These are phyloP conservation scores for Falco biarmicus DNA, from an alignment of 2,797 vertebrate genomes.

Conservation along the genomic window DNA sequence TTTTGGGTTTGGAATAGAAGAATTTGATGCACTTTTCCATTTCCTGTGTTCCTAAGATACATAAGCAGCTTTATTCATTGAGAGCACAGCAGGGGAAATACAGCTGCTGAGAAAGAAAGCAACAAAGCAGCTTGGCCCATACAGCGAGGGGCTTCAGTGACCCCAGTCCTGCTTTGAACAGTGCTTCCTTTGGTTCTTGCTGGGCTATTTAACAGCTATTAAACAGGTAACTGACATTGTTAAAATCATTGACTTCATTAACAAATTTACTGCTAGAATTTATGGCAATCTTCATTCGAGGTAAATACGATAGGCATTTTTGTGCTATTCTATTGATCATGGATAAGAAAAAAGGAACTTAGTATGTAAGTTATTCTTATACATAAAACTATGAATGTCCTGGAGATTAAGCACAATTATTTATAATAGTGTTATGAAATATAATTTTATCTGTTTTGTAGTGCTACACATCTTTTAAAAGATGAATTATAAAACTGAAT, in stretches of 20 bases:
- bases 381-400: background rate
- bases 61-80: conserved; percentile 22
- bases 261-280: background rate
- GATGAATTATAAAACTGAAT: background rate
- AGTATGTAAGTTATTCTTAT: background rate
- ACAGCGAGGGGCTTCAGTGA: background rate
- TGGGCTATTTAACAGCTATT: background rate
- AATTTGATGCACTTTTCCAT: background rate
- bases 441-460: background rate
- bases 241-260: background rate
- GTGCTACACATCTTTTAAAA: background rate
- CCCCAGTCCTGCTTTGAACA: background rate
- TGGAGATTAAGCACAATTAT: background rate
- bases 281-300: background rate
- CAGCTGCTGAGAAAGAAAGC: conserved; percentile 26
- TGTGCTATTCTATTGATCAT: background rate
- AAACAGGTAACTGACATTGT: background rate
- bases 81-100: background rate
- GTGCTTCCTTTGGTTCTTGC: background rate
- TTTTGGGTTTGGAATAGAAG: background rate
- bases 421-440: background rate
- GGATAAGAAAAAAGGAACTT: background rate
- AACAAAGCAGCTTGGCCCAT: background rate
- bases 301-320: background rate
- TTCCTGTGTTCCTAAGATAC: conserved; percentile 11